These are phyloP conservation scores for Cheirogaleus medius DNA, from an alignment of 2,113 vertebrate genomes.

Conservation along the genomic window DNA sequence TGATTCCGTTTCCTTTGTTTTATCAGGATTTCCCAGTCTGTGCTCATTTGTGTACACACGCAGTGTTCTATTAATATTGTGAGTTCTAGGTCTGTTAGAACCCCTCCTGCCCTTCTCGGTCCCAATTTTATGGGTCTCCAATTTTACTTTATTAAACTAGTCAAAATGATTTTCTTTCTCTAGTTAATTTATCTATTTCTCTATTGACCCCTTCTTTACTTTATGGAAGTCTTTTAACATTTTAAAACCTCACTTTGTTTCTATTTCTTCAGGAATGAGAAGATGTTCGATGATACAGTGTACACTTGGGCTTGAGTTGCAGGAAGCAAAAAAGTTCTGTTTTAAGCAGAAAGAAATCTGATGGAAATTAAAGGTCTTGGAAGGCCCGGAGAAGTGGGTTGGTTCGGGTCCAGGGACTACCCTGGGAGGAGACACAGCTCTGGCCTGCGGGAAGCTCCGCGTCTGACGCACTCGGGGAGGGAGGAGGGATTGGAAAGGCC, in stretches of 20 bases:
- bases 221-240: background rate
- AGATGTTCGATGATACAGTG: background rate
- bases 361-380: background rate
- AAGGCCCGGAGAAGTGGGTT: background rate
- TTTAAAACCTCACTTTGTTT: background rate
- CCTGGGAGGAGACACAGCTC: background rate
- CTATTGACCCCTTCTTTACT: background rate
- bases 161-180: background rate
- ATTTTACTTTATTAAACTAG: background rate
- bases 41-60: background rate
- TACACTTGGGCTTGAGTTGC: background rate
- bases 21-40: background rate
- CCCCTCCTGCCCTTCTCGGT: background rate
- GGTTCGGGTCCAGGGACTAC: background rate
- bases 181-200: background rate
- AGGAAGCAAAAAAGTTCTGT: background rate
- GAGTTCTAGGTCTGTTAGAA: background rate
- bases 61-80: background rate
- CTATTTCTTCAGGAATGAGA: background rate
- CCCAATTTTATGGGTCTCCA: background rate
- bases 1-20: background rate
- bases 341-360: background rate
- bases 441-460: background rate
- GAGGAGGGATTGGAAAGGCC: background rate
- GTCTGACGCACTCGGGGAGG: background rate